A percentile compares a stretch with the other conserved stretches of the same genome.
phyloP scores from a whole-genome alignment of 1,140 invertebrate genomes.

The Polypedilum pembai region DNA sequence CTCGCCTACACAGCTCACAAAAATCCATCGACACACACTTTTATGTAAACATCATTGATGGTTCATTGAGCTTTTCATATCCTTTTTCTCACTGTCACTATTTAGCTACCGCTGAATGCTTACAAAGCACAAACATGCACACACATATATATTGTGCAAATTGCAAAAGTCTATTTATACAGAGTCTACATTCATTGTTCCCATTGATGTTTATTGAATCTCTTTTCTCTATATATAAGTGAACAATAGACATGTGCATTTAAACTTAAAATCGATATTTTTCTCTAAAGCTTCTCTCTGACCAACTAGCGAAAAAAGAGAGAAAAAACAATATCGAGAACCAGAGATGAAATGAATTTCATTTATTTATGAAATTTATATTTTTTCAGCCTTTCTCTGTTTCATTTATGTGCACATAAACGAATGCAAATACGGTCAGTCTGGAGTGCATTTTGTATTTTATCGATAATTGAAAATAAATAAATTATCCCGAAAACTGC shows the following conservation, averaged over 20 bases:
- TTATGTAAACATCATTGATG: no score
- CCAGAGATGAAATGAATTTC: background rate
- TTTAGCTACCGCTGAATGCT: no score
- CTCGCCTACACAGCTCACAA: no score
- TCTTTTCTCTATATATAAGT: no score
- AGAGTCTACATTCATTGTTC: no score
- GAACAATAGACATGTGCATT: background rate
- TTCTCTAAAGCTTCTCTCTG: background rate
- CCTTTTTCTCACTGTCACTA: no score
- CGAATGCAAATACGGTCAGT: background rate
- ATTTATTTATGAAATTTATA: constrained; percentile 20
- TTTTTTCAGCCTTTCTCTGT: background rate
- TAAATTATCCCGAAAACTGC: constrained; percentile 20
- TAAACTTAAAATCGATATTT: constrained; percentile 2
- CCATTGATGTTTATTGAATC: no score
- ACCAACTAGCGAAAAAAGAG: background rate
- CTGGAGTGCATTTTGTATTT: background rate
- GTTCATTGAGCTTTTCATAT: no score
- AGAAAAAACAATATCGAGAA: background rate
- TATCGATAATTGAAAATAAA: constrained; percentile 27
- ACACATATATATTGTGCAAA: background rate
- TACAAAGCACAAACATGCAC: background rate
- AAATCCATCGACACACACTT: no score
- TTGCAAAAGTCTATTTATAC: background rate
- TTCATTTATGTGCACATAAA: background rate